phyloP scores from a whole-genome alignment of 1,140 invertebrate genomes.

The Samia ricini region DNA sequence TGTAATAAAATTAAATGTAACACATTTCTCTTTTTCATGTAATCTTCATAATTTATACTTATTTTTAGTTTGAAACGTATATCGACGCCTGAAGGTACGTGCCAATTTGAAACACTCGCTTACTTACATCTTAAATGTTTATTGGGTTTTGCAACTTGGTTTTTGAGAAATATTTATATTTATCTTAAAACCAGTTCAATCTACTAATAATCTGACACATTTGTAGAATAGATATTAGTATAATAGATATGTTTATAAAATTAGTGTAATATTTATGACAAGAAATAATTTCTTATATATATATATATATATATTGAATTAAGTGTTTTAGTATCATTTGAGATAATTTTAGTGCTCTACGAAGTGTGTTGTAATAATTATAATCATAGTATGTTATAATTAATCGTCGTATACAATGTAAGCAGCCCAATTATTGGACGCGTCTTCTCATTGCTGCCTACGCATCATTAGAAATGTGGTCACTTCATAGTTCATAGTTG shows the following conservation, averaged over 20 bases:
- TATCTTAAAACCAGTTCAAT: background rate
- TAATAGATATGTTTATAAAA: no score
- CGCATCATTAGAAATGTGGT: constrained; percentile 21
- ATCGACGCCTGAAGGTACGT: constrained; percentile 50
- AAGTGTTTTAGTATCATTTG: no score
- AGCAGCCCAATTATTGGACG: constrained; percentile 22
- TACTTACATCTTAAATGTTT: constrained; percentile 10
- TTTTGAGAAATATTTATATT: background rate
- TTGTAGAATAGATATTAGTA: no score
- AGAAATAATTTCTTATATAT: no score
- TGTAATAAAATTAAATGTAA: constrained; percentile 78
- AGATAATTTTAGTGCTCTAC: background rate
- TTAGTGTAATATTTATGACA: no score
- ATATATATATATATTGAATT: no score
- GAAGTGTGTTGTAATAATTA: background rate
- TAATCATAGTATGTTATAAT: background rate
- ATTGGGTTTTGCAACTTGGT: background rate
- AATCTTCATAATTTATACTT: constrained; percentile 76
- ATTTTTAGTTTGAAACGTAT: constrained; percentile 70
- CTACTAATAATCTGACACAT: background rate
- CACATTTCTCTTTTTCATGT: constrained; percentile 77
- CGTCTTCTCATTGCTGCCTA: constrained; percentile 29
- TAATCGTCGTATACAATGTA: background rate
- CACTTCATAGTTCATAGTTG: constrained; percentile 18
- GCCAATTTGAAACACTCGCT: constrained; percentile 19